Percentiles rank a stretch among this genome's conserved stretches.
These are phyloP conservation scores for Daboia siamensis DNA, from an alignment of 2,113 vertebrate genomes.

Conservation along the genomic window DNA sequence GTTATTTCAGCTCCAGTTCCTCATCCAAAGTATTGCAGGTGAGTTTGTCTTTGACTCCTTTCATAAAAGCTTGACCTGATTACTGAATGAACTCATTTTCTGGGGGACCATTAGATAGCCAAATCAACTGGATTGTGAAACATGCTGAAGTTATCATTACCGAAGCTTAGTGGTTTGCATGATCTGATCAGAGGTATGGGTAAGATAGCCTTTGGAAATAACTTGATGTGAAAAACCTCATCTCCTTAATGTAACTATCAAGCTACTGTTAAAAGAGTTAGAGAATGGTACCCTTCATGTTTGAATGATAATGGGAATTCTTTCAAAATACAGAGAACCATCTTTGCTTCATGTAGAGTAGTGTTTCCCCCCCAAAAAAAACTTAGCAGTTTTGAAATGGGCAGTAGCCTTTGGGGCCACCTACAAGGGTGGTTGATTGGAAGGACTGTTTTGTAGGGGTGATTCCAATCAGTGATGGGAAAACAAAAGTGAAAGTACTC, in stretches of 20 bases:
- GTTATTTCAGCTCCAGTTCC: neutral
- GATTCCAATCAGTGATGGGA: neutral
- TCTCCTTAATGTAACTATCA: neutral
- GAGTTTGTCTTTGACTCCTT: neutral
- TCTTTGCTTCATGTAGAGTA: neutral
- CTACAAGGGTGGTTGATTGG: neutral
- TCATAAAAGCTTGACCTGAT: neutral
- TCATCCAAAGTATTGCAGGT: neutral
- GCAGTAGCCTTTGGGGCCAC: neutral
- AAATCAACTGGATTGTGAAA: neutral
- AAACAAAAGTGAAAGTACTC: neutral
- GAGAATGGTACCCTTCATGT: neutral
- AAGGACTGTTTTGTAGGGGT: neutral
- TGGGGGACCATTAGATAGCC: neutral
- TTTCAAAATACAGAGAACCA: neutral
- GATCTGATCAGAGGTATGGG: neutral
- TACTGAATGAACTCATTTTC: neutral
- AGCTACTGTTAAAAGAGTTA: neutral
- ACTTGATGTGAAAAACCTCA: neutral
- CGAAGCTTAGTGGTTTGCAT: neutral
- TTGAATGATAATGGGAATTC: neutral
- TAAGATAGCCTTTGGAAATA: neutral
- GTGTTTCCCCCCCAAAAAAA: neutral
- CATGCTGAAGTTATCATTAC: neutral
- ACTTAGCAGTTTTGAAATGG: neutral